phyloP scores from a whole-genome alignment of 2,888 invertebrate genomes.

The Lasioglossum calceatum region DNA sequence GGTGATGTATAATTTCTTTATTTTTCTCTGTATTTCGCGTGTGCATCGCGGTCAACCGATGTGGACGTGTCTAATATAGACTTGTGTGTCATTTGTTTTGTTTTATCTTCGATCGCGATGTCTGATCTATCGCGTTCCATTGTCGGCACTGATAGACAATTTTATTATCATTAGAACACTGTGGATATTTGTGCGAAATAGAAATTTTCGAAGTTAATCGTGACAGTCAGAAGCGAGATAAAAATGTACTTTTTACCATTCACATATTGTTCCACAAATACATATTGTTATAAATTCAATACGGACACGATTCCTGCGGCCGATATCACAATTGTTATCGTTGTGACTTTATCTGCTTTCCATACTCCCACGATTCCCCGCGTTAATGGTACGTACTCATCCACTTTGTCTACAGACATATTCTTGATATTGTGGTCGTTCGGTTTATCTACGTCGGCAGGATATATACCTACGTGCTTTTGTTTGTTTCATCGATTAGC shows the following conservation, averaged over 20 bases:
- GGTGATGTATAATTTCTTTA: not conserved
- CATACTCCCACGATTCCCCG: not conserved
- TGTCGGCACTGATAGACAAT: not conserved
- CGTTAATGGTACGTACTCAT: not conserved
- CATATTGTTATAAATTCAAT: not conserved
- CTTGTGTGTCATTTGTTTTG: not conserved
- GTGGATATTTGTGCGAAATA: too few species aligned
- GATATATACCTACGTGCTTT: not conserved
- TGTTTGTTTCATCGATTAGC: conserved; percentile 8
- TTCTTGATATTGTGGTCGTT: not conserved
- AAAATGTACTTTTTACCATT: not conserved
- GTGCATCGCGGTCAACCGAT: not conserved
- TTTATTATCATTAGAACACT: not conserved
- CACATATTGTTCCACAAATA: not conserved
- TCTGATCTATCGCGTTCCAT: not conserved
- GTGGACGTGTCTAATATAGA: not conserved
- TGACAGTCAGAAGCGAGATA: too few species aligned
- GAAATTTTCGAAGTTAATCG: too few species aligned
- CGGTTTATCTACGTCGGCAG: not conserved
- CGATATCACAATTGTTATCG: not conserved
- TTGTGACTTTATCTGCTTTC: not conserved
- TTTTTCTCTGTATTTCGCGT: not conserved
- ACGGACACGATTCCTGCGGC: not conserved
- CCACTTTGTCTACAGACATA: not conserved
- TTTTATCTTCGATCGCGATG: not conserved